These are phyloP conservation scores for Orthonevra nobilis DNA, from an alignment of 2,888 invertebrate species.

Conservation along the genomic window DNA sequence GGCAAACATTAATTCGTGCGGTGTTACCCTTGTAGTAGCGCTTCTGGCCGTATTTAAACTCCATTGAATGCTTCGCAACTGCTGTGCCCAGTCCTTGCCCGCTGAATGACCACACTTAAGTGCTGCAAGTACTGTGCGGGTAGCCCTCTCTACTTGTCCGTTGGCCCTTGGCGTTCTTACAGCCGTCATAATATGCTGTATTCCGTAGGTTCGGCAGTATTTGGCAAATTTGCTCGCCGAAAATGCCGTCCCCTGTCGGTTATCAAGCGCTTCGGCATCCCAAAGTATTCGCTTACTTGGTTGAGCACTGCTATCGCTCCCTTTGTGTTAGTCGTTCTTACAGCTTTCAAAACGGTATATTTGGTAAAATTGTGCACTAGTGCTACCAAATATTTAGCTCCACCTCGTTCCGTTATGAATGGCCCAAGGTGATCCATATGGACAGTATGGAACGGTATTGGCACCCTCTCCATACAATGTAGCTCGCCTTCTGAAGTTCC, in stretches of 20 bases:
- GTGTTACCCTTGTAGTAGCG: not conserved
- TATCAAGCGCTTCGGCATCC: not conserved
- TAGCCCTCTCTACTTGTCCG: not conserved
- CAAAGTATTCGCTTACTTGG: constrained; percentile 9
- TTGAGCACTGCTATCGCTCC: not conserved
- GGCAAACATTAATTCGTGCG: not conserved
- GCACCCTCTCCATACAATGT: constrained; percentile 23
- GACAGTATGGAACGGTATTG: constrained; percentile 31
- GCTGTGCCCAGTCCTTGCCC: not conserved
- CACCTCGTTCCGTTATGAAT: constrained; percentile 14
- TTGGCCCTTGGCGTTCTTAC: not conserved
- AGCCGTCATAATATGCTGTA: not conserved
- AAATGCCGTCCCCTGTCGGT: constrained; percentile 4
- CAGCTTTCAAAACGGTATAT: not conserved
- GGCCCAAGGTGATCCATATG: constrained; percentile 41
- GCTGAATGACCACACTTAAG: not conserved
- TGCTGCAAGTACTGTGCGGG: not conserved
- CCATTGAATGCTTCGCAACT: not conserved
- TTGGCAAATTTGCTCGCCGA: not conserved
- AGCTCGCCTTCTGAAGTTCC: constrained; percentile 25
- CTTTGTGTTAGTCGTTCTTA: not conserved
- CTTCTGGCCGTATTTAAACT: not conserved
- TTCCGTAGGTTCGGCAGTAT: not conserved
- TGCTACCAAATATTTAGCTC: constrained; percentile 21
- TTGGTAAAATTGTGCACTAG: constrained; percentile 45